Base-by-base conservation (phyloP, 2,797 vertebrate species). In the Myotis planiceps region DNA sequence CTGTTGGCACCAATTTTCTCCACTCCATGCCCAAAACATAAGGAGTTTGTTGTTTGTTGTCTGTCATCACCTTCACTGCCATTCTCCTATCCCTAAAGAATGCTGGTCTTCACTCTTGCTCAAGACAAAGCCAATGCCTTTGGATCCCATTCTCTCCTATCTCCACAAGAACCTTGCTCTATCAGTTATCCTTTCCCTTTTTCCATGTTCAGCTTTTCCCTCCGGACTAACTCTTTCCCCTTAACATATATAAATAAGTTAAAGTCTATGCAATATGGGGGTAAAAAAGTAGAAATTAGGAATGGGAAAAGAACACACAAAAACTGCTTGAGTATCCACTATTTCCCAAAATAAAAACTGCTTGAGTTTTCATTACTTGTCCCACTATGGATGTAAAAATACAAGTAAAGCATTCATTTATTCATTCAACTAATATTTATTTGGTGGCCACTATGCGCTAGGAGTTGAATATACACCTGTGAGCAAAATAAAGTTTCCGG, bases 271-370 rank as follows among this genome's bases (percentile, higher is more conserved):
- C 47, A 69, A 49, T 34, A 14, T 76, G n/a, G 29, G 34, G 60
- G 4, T 63, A 18, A 74, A n/a, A n/a, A 58, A 37, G 19, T 1
- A 39, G 74, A 58, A 37, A 85, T 91, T n/a, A 89, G 13, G 88
- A 93, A 86, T 39, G 37, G 23, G n/a, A 83, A 87, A 87, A 94
- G n/a, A 58, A 75, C n/a, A 88, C 12, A 60, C 80, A 72, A 91
- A 58, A 92, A 58, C 21, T 65, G n/a, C 27, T 65, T 71, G 9
- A 91, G 63, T 72, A 21, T 45, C 13, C 14, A 79, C 60, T 92
- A 89, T 23, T 71, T 89, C 47, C 66, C 84, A 76, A 94, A 94
- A 84, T 37, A 91, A 95, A 81, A 91, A 65, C 39, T 49, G 45
- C 32, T 25, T 72, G 13, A 72, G 78, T 88, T 34, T 65, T 18